Evolutionary conservation across 2,888 invertebrate genomes (phyloP), one percentile per base, ranked within the genome.

Genomic region (Ectobius pallidus): DNA sequence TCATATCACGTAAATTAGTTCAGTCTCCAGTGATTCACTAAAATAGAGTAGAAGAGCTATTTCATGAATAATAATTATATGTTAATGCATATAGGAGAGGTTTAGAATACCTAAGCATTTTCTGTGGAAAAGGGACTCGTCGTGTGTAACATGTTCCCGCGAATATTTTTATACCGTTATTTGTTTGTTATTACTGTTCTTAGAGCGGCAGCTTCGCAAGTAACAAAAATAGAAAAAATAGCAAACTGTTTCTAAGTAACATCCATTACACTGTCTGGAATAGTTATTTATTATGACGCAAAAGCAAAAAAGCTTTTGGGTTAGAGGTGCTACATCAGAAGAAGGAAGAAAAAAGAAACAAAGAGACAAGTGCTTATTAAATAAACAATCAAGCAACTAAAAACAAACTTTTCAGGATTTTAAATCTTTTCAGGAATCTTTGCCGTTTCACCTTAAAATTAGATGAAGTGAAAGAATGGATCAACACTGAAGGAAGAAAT

Each of bases 291-390:
- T 58, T 65, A 46, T 65, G 65, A 65, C 16, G 7, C 27, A 58
- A 30, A 30, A 16, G 27, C 9, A 30, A 30, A 32, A 58, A 58
- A 58, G 16, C 25, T 3, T 30, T 58, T 6, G n/a, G n/a, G n/a
- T n/a, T 16, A 16, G 32, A 32, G 30, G 16, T 46, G 16, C 14
- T n/a, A 46, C 11, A 11, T 46, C 18, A 46, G 18, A 46, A n/a
- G 46, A 61, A 27, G 9, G 27, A 22, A 25, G 61, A 30, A 2
- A 34, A 14, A 63, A 42, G 16, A 49, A 39, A 42, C 7, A 30
- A 27, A 39, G 70, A 42, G 70, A 70, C 70, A 70, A 22, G 27
- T 61, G 39, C 42, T 70, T 61, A 70, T 58, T 70, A 61, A 70
- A 58, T 61, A 70, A 61, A 42, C 70, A 58, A 22, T 69, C 55